Conservation (phyloP, 2,113 vertebrate genomes). For the Notarius lentiginosus region DNA sequence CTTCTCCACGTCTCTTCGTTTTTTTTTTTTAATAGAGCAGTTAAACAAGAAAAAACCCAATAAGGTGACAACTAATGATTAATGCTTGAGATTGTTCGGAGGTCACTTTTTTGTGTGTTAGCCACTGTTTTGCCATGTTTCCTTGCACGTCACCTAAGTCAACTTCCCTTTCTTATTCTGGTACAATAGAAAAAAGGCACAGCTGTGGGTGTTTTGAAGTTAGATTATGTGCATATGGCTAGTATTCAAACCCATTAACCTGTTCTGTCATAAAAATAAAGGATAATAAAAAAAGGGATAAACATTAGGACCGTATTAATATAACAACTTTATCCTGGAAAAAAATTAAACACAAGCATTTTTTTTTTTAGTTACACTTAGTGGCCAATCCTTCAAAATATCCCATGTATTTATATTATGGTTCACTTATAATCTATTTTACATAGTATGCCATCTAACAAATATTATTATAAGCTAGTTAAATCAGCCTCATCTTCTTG, state of each 20-base stretch:
- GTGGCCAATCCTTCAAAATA: not conserved
- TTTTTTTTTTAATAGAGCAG: constrained; percentile 1
- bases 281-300: not conserved
- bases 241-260: constrained; percentile 21
- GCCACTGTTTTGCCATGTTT: constrained; percentile 50
- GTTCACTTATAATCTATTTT: not conserved
- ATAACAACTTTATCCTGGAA: not conserved
- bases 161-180: constrained; percentile 46
- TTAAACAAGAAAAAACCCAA: constrained; percentile 27
- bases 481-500: not conserved
- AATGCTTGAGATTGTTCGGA: constrained; percentile 35
- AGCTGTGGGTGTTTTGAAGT: constrained; percentile 34
- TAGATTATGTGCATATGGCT: not conserved
- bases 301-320: not conserved
- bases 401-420: not conserved
- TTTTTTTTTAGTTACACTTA: not conserved
- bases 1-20: not conserved
- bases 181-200: constrained; percentile 27
- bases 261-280: not conserved
- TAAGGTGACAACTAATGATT: constrained; percentile 24
- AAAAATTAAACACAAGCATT: not conserved
- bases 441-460: not conserved
- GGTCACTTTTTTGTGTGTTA: constrained; percentile 44
- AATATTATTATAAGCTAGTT: not conserved
- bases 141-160: constrained; percentile 38